A percentile compares a stretch with the other conserved stretches of the same genome.
Evolutionary conservation across 2,113 vertebrate species (phyloP).

Genomic region (Phrynosoma platyrhinos): DNA sequence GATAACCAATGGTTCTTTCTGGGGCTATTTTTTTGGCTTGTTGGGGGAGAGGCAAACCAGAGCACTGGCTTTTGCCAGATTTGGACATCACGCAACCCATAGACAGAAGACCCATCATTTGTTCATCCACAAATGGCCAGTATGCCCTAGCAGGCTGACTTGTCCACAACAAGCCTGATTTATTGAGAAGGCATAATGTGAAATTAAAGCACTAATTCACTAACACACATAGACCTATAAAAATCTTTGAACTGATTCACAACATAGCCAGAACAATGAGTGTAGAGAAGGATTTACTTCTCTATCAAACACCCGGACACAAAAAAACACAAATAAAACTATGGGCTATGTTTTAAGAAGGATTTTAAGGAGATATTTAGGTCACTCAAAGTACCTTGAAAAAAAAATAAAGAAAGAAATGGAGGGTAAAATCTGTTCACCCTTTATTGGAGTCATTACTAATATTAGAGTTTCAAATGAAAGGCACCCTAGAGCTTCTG

Average conservation of each 20-base stretch:
- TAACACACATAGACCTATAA: neutral
- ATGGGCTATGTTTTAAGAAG: too few relatives aligned
- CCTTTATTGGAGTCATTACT: constrained; percentile 36
- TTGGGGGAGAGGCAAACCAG: too few relatives aligned
- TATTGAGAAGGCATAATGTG: too few relatives aligned
- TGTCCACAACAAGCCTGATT: too few relatives aligned
- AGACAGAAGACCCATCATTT: too few relatives aligned
- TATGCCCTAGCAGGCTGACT: too few relatives aligned
- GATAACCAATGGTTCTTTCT: too few relatives aligned
- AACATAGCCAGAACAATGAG: neutral
- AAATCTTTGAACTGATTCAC: neutral
- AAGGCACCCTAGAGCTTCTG: constrained; percentile 43
- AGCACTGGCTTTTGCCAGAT: too few relatives aligned
- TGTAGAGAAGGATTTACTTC: neutral
- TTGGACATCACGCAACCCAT: too few relatives aligned
- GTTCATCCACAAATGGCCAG: too few relatives aligned
- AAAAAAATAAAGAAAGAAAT: neutral
- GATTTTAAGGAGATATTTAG: neutral
- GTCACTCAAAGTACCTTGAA: neutral
- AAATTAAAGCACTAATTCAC: neutral
- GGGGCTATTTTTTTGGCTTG: too few relatives aligned
- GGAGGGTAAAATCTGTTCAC: constrained; percentile 12
- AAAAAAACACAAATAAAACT: neutral
- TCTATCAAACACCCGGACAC: neutral
- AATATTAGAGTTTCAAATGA: constrained; percentile 40